Evolutionary conservation across 2,888 invertebrate genomes (phyloP).

Genomic region (Aphodius granarius): DNA sequence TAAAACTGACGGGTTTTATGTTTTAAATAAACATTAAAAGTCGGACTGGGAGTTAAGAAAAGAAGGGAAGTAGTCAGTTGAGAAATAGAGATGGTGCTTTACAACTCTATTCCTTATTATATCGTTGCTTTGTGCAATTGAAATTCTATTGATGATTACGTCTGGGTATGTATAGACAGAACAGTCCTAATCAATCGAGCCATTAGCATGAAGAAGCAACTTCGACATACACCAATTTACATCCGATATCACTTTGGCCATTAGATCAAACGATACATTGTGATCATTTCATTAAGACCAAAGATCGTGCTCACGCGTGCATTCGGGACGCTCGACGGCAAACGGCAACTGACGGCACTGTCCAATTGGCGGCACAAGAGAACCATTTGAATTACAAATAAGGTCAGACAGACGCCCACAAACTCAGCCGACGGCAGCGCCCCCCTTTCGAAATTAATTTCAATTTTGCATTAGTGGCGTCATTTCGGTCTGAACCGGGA

Average conservation of each 20-base stretch:
- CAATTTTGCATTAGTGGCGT: constrained; percentile 43
- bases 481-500: constrained; percentile 31
- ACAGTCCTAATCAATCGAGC: background rate
- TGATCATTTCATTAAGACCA: constrained; percentile 3
- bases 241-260: background rate
- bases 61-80: too few relatives aligned
- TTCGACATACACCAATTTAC: background rate
- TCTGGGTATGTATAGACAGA: background rate
- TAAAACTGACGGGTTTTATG: background rate
- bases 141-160: background rate
- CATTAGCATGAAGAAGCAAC: background rate
- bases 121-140: too few relatives aligned
- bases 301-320: constrained; percentile 1
- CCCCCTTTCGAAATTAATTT: constrained; percentile 46
- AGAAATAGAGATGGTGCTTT: too few relatives aligned
- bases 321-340: background rate
- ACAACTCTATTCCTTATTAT: too few relatives aligned
- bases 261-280: constrained; percentile 1
- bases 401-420: constrained; percentile 38
- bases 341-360: background rate
- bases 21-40: background rate
- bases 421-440: constrained; percentile 22
- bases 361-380: constrained; percentile 18
- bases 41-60: too few relatives aligned
- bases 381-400: constrained; percentile 49